Conservation (phyloP, 2,797 vertebrate species). For the Geotrypetes seraphini region DNA sequence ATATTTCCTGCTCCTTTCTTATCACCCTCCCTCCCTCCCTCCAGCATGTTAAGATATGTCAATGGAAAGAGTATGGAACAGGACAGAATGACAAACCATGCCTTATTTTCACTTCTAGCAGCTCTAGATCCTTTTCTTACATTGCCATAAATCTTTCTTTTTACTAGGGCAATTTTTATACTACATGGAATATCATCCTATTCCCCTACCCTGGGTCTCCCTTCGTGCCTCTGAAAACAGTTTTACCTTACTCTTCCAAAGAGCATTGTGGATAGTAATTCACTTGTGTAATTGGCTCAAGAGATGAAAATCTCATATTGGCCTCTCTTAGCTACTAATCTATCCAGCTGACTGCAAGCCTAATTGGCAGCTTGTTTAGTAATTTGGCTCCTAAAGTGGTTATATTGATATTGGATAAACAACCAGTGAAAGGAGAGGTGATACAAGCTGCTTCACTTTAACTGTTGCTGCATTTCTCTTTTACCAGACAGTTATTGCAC, state of each 20-base stretch:
- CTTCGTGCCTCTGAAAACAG: constrained; percentile 39
- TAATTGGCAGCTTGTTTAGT: constrained; percentile 78
- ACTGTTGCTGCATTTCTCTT: constrained; percentile 18
- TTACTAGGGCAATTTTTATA: constrained; percentile 33
- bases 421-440: constrained; percentile 51
- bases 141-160: constrained; percentile 40
- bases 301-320: constrained; percentile 69
- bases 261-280: constrained; percentile 58
- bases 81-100: constrained; percentile 17
- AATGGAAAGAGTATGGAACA: constrained; percentile 23
- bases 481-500: constrained; percentile 19
- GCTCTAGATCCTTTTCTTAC: constrained; percentile 47
- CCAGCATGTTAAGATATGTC: constrained; percentile 29
- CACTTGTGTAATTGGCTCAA: constrained; percentile 69
- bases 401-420: constrained; percentile 72
- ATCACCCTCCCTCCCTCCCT: too few species aligned
- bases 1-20: constrained; percentile 24
- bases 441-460: constrained; percentile 42
- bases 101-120: constrained; percentile 28
- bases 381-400: constrained; percentile 71
- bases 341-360: constrained; percentile 71
- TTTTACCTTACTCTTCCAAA: constrained; percentile 42
- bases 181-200: too few species aligned
- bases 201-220: constrained; percentile 31
- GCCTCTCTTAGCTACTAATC: constrained; percentile 65